Evolutionary conservation across 1,140 invertebrate genomes (phyloP), one percentile per base, ranked within the genome.

Genomic region (Drosophila kikkawai): DNA sequence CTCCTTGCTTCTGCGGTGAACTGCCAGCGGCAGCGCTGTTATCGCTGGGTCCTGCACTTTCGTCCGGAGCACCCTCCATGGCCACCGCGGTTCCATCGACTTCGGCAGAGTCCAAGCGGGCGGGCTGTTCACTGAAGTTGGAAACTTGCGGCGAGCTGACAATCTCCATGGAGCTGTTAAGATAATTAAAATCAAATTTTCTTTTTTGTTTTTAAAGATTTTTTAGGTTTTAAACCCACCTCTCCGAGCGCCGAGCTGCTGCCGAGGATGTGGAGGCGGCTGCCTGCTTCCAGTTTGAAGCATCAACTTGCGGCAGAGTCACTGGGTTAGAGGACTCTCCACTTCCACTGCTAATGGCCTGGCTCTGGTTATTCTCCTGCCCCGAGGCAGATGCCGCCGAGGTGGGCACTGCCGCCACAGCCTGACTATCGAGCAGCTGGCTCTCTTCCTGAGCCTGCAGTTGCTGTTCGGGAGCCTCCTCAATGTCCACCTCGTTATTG

Each of bases 121-220:
- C 93, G 22, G 73, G 50, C 47, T 91, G 87, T 34, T 91, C 87
- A 22, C 86, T 82, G 29, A 86, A 91, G 67, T 80, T 91, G 15
- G 91, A 92, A 17, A 91, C 82, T 94, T 96, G 96, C 55, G 97
- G 97, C 0, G 97, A 98, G 92, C 97, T 98, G 11, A 98, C 96
- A 60, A 97, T 97, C 93, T 99, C 98, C 26, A 97, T 97, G 93
- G 98, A 98, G 39, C 94, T 94, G 73, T 3, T 22, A 2, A 6
- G 17, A 4, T 19, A 0, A 39, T 8, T 2, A 44, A 0, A 34
- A 0, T 36, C 2, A 34, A 8, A 50, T 51, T 59, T 26, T 4
- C 4, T 55, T 4, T 15, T 34, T 4, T 9, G 9, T 13, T 13
- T 26, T 8, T 1, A 26, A 9, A 0, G 7, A 29, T 29, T 29